Evolutionary conservation across 2,113 vertebrate species (phyloP), one percentile per base, ranked within the genome.

Genomic region (Misgurnus mizolepis): DNA sequence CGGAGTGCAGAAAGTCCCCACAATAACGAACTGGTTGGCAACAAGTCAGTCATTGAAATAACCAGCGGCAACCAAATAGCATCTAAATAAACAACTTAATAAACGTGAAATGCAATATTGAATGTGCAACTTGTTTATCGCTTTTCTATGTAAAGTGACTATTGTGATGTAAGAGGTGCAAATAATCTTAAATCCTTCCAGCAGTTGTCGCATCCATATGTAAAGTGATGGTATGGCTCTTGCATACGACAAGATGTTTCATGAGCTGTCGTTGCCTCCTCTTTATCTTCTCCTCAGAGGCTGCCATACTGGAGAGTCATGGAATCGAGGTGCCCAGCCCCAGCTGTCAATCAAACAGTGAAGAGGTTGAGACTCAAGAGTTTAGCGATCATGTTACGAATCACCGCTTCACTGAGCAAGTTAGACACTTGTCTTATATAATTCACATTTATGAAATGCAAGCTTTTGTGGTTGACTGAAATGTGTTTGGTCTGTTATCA

Each of bases 221-320:
- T 34, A 34, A 34, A 34, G 27, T 34, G 27, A 34, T 34, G 27
- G 27, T 34, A 1, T 34, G 27, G 27, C 27, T 34, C 27, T 34
- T 34, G 27, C 27, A 34, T 3, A 34, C 3, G 27, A 34, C 27
- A 3, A 34, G 66, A 50, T n/a, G 27, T 9, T 56, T 0, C 61
- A 11, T 14, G 27, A 58, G 41, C 27, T 5, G 0, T 39, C 49
- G 6, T 9, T 22, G 9, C 58, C 15, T 12, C 1, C 9, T 22
- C n/a, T 3, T 3, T 61, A 47, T 75, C 18, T n/a, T 56, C 7
- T n/a, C 80, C 70, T 72, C 85, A 95, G 94, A 95, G 90, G 94
- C 94, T 78, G 94, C 94, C 71, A 95, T 95, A 83, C 86, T 95
- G 83, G 94, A 95, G 80, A 95, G 94, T 86, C 94, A 95, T 60